phyloP scores from a whole-genome alignment of 2,113 vertebrate genomes.

The Carassius carassius region DNA sequence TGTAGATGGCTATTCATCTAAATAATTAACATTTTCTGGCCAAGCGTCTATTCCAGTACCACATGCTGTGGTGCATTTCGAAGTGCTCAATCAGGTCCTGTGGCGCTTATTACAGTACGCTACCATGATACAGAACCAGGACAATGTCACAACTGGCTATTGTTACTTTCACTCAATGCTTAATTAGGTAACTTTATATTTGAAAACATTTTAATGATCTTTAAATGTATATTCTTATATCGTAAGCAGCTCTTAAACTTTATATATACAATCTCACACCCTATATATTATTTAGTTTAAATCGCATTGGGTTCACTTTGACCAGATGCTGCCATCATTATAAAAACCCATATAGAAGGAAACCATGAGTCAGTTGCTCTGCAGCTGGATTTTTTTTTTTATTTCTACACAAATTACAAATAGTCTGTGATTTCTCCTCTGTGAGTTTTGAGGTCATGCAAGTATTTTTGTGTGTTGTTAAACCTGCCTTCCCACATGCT shows the following conservation, averaged over 20 bases:
- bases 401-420: constrained; percentile 63
- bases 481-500: constrained; percentile 7
- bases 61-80: neutral
- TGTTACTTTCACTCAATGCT: constrained; percentile 29
- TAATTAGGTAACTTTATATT: constrained; percentile 56
- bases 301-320: constrained; percentile 37
- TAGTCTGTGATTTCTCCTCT: constrained; percentile 44
- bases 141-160: constrained; percentile 28
- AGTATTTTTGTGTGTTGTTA: constrained; percentile 27
- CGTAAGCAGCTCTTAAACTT: constrained; percentile 28
- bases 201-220: neutral
- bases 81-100: neutral
- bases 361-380: constrained; percentile 59
- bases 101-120: neutral
- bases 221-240: neutral
- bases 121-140: constrained; percentile 1
- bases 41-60: neutral
- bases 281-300: constrained; percentile 46
- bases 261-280: constrained; percentile 6
- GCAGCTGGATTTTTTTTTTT: constrained; percentile 54
- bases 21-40: neutral
- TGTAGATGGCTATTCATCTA: constrained; percentile 19
- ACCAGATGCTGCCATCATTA: constrained; percentile 51
- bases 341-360: constrained; percentile 65
- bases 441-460: constrained; percentile 19